These are phyloP conservation scores for Holotrichia oblita DNA, from an alignment of 1,140 invertebrate species.

Conservation along the genomic window DNA sequence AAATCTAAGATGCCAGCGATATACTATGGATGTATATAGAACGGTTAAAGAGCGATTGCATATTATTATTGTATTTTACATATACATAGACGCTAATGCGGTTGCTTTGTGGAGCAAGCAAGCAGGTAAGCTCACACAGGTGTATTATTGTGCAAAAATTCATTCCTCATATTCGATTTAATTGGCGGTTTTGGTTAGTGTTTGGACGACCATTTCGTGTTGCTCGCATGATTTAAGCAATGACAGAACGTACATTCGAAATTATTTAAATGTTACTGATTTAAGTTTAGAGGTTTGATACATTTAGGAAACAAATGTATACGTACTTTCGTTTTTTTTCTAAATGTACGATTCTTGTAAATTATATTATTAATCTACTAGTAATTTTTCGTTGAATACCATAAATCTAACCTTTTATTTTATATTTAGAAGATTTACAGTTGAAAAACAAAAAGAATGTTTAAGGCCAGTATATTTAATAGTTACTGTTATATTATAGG, in stretches of 20 bases:
- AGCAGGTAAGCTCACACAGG: not conserved
- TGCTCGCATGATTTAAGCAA: not conserved
- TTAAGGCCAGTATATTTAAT: too few relatives aligned
- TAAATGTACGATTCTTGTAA: too few relatives aligned
- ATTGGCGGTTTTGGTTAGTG: not conserved
- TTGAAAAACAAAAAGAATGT: too few relatives aligned
- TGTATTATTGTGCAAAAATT: constrained; percentile 4
- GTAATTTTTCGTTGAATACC: too few relatives aligned
- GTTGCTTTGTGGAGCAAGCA: not conserved
- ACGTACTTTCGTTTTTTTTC: too few relatives aligned
- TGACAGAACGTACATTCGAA: not conserved
- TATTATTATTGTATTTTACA: constrained; percentile 2
- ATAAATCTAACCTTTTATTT: too few relatives aligned
- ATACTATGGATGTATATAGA: not conserved
- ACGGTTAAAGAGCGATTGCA: not conserved
- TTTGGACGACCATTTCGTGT: not conserved
- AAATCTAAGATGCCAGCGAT: not conserved
- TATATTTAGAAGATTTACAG: too few relatives aligned
- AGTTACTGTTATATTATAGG: too few relatives aligned
- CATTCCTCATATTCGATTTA: not conserved
- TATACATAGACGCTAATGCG: not conserved
- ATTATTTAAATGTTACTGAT: not conserved
- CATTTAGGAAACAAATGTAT: too few relatives aligned
- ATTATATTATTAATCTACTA: too few relatives aligned
- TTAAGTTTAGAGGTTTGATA: not conserved